Evolutionary conservation across 2,113 vertebrate species (phyloP).

Genomic region (Scomber colias): DNA sequence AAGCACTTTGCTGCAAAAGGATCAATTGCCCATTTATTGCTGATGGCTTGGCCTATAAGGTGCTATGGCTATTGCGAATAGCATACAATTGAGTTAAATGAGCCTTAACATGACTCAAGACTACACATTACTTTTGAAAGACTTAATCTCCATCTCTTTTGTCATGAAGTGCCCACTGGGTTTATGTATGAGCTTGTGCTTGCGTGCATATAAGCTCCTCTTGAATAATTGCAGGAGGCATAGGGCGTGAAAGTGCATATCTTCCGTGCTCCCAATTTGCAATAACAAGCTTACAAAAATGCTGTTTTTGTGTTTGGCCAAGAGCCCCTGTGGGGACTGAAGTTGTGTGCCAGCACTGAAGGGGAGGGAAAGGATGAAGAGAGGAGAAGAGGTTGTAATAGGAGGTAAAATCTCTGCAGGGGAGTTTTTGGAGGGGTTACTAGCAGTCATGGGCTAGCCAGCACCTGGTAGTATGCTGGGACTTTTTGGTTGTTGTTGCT

Average conservation of each 20-base stretch:
- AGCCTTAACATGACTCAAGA: conserved; percentile 39
- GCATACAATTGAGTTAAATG: conserved; percentile 34
- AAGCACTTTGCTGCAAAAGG: conserved; percentile 27
- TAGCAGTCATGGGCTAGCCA: conserved; percentile 60
- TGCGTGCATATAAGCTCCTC: conserved; percentile 64
- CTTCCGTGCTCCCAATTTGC: conserved; percentile 64
- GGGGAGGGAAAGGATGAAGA: conserved; percentile 30
- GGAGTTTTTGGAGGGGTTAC: conserved; percentile 68
- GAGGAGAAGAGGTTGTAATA: conserved; percentile 24
- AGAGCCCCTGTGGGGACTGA: conserved; percentile 52
- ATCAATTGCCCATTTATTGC: conserved; percentile 34
- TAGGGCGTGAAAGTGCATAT: conserved; percentile 63
- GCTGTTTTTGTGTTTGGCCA: conserved; percentile 70
- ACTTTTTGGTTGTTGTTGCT: conserved; percentile 29
- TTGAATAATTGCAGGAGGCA: conserved; percentile 69
- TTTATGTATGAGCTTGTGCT: conserved; percentile 53
- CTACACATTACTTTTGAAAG: conserved; percentile 7
- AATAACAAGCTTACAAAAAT: conserved; percentile 70
- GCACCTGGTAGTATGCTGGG: conserved; percentile 63
- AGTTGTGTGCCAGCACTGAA: conserved; percentile 59
- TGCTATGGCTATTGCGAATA: conserved; percentile 34
- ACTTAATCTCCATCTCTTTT: conserved; percentile 55
- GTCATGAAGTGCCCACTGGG: conserved; percentile 44
- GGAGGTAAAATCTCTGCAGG: conserved; percentile 62
- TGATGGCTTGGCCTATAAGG: conserved; percentile 15